Base-by-base conservation (phyloP, 2,113 vertebrate genomes). In the Chionodraco myersi region DNA sequence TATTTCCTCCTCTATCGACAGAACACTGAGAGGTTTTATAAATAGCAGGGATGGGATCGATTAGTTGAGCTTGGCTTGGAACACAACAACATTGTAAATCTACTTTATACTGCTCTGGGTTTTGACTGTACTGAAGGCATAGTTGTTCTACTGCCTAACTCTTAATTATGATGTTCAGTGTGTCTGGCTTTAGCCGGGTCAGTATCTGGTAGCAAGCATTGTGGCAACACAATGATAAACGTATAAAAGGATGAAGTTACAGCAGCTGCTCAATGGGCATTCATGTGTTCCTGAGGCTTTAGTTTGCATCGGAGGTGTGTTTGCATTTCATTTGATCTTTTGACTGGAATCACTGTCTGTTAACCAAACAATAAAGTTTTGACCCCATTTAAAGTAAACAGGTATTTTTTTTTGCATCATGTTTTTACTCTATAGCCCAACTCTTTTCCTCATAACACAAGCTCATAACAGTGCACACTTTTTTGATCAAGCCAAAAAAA, bases 31-130 rank as follows among this genome's bases (percentile, higher is more conserved):
- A 66, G 75, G 73, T 52, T 74, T 61, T 63, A 72, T 62, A 70
- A 84, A 77, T 36, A 65, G 75, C 61, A 14, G 49, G 4, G 36
- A 21, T 3, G 52, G 41, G 18, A 85, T 89, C 30, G 44, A 86
- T 84, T 1, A n/a, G 56, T 16, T 54, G 44, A 21, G 44, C n/a
- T 30, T 12, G 60, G 44, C n/a, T 30, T 12, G 60, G 60, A 45
- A 10, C 60, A 3, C 45, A 63, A 48, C 30, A 53, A 34, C 51
- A 18, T 63, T 58, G 57, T 21, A 54, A 7, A 85, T 75, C 66
- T 57, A 12, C 48, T 41, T 0, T 0, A 23, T 11, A 30, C 3
- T 30, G 30, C 30, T 30, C 3, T 30, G 30, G 30, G 30, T 30
- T 30, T 30, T 30, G 30, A 30, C 30, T 30, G 30, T 4, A 30